Evolutionary conservation across 2,888 invertebrate genomes (phyloP), one percentile per base, ranked within the genome.

Genomic region (Aphrophora alni): DNA sequence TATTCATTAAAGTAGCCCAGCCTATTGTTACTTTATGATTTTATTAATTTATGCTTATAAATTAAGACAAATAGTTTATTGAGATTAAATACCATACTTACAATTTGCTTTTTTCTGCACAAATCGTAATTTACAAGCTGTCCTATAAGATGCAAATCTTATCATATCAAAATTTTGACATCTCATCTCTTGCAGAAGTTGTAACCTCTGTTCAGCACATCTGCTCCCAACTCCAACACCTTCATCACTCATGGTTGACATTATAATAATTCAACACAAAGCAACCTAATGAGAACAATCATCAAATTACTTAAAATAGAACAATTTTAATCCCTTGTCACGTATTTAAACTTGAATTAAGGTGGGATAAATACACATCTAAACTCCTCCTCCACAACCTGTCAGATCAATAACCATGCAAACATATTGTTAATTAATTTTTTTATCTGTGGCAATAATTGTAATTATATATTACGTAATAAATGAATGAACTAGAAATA

Each of bases 41-140:
- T n/a, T n/a, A n/a, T n/a, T n/a, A n/a, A n/a, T n/a, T n/a, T n/a
- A n/a, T n/a, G n/a, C n/a, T n/a, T n/a, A n/a, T n/a, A n/a, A n/a
- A n/a, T n/a, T n/a, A n/a, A n/a, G n/a, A n/a, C n/a, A n/a, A n/a
- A n/a, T n/a, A n/a, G n/a, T n/a, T n/a, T n/a, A n/a, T n/a, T n/a
- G n/a, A n/a, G n/a, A n/a, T n/a, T n/a, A n/a, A n/a, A n/a, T n/a
- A n/a, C n/a, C n/a, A 76, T 85, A 93, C 97, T 94, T 90, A 98
- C 97, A 91, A 89, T 98, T 97, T 86, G 98, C 97, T 90, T 98
- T 98, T 89, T 98, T 98, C 90, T 99, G 99, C 83, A 99, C 97
- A 90, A 98, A 99, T 86, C 98, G 92, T 80, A 99, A 91, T 89
- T 99, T 99, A 87, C 97, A 98, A 10, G 99, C 98, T 3, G 98